Evolutionary conservation across 2,888 invertebrate genomes (phyloP), one percentile per base, ranked within the genome.

Genomic region (Parnassius orleans): DNA sequence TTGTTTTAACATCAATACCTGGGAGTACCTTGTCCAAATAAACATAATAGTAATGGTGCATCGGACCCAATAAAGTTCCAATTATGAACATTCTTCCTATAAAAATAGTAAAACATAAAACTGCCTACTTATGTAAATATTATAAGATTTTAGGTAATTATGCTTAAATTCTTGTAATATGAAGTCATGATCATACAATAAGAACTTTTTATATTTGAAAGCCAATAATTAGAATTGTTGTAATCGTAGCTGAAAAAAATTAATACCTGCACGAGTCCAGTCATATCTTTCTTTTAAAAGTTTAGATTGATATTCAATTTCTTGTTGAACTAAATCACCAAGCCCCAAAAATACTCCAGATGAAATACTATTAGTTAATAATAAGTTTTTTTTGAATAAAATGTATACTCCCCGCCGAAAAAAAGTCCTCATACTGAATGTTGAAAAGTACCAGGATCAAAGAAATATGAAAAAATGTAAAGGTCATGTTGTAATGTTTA

Each of bases 21-120:
- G 96, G 96, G 66, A 95, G 76, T 11, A 91, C 65, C 77, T 87
- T 92, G 69, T 98, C 97, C 70, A 98, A 92, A 76, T 95, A 92
- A 52, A 92, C 81, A 83, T 98, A 98, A 84, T 97, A 98, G 74
- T 93, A 95, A 86, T 98, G 98, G 81, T 97, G 96, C 54, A 96
- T 83, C 1, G 97, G 96, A 1, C 98, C 98, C 81, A 96, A 93
- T 0, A 93, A 72, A 5, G 95, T 81, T 0, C 98, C 98, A 53
- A 97, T 95, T 10, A 93, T 77, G 66, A 95, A 93, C 96, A 98
- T 97, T 65, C 96, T 93, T 63, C 84, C 95, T 93, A 92, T 79
- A 90, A 94, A 41, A 19, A 19, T 19, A 53, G 33, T 47, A 60
- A 52, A 52, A 42, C 19, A 19, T 2, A 19, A 19, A 19, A 19